Conservation (phyloP, 2,113 vertebrate species). For the Podarcis muralis region DNA sequence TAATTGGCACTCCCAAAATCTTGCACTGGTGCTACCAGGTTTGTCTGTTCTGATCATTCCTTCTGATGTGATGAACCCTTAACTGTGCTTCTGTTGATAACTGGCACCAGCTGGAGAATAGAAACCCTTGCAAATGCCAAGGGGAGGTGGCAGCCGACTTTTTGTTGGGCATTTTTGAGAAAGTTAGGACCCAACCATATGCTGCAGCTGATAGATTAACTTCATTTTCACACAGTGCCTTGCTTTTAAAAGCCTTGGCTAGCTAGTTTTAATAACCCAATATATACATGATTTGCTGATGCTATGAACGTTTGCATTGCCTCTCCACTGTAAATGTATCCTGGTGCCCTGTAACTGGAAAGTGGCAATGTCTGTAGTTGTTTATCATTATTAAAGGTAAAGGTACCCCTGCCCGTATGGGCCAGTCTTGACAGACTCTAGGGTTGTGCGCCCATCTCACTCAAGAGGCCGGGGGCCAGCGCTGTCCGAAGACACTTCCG, state of each 20-base stretch:
- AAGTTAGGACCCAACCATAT: not conserved
- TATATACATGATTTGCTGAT: not conserved
- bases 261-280: not conserved
- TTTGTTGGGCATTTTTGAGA: not conserved
- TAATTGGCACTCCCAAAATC: conserved; percentile 7
- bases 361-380: not conserved
- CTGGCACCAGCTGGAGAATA: not conserved
- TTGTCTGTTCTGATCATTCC: not conserved
- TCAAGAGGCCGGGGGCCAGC: too few relatives aligned
- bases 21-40: not conserved
- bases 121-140: not conserved
- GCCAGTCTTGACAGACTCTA: too few relatives aligned
- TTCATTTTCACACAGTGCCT: not conserved
- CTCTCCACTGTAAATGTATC: not conserved
- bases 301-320: not conserved
- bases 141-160: not conserved
- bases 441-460: too few relatives aligned
- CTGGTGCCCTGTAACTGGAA: not conserved
- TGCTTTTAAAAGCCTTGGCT: not conserved
- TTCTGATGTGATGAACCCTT: not conserved
- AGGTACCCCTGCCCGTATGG: too few relatives aligned
- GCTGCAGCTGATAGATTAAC: not conserved
- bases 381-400: conserved; percentile 35
- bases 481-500: too few relatives aligned
- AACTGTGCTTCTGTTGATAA: not conserved